Percentiles rank a stretch among this genome's conserved stretches.
These are phyloP conservation scores for Platichthys flesus DNA, from an alignment of 2,113 vertebrate genomes.

Conservation along the genomic window DNA sequence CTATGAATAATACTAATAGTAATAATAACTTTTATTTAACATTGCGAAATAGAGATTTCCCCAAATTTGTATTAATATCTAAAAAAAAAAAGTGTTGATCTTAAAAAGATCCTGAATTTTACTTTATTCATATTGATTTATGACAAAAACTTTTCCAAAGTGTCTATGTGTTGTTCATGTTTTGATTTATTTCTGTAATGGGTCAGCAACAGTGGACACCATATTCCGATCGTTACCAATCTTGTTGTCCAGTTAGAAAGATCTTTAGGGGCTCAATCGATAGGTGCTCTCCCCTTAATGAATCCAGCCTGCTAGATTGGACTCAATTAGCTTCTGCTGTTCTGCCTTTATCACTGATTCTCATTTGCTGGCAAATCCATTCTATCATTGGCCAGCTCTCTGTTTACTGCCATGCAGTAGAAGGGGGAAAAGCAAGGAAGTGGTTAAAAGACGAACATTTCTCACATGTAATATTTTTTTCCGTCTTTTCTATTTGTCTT, in stretches of 20 bases:
- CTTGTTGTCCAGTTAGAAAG: slow-evolving; percentile 38
- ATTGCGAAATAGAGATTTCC: no score
- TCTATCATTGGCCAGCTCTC: slow-evolving; percentile 14
- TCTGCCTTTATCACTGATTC: slow-evolving; percentile 40
- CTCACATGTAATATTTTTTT: slow-evolving; percentile 3
- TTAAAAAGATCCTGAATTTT: no score
- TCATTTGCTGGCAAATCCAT: slow-evolving; percentile 36
- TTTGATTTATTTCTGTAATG: slow-evolving; percentile 20
- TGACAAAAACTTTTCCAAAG: not conserved
- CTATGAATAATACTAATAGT: no score
- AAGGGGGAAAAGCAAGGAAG: not conserved
- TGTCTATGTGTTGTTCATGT: not conserved
- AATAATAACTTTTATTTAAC: no score
- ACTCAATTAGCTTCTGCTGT: slow-evolving; percentile 47
- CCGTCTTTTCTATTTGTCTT: not conserved
- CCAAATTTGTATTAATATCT: no score
- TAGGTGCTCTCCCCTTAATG: slow-evolving; percentile 51
- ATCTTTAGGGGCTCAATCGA: slow-evolving; percentile 33
- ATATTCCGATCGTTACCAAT: slow-evolving; percentile 8
- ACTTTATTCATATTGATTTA: no score
- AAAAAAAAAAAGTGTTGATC: no score
- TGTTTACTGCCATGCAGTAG: slow-evolving; percentile 2
- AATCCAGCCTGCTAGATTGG: slow-evolving; percentile 47
- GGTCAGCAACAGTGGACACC: slow-evolving; percentile 11
- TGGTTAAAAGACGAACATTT: not conserved